A percentile compares a stretch with the other conserved stretches of the same genome.
phyloP scores from a whole-genome alignment of 2,888 invertebrate species.

The Microplitis deprimator region DNA sequence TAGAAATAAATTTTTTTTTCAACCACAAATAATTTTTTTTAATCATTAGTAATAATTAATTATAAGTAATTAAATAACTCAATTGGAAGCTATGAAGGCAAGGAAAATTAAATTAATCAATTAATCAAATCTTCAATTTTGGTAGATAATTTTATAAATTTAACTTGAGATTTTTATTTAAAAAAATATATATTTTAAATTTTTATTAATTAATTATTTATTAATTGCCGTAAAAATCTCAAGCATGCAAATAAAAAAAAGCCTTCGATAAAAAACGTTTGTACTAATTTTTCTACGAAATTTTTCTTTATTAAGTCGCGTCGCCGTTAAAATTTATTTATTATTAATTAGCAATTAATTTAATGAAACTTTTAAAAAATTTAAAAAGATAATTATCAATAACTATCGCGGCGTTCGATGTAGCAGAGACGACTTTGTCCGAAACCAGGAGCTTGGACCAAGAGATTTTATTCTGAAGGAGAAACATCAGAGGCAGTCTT shows the following conservation, averaged over 20 bases:
- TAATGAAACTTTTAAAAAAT: not conserved
- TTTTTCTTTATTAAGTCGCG: not conserved
- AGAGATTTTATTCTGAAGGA: conserved; percentile 52
- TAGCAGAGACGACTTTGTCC: too few species aligned
- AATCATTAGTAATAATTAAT: not conserved
- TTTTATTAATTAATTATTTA: not conserved
- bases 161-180: not conserved
- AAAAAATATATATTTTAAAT: not conserved
- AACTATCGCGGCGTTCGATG: not conserved
- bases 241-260: too few species aligned
- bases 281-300: not conserved
- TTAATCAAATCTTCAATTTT: not conserved
- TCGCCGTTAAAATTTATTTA: not conserved
- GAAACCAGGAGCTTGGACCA: too few species aligned
- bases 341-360: not conserved
- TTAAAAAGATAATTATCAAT: not conserved
- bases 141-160: not conserved
- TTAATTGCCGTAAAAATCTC: too few species aligned
- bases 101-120: not conserved
- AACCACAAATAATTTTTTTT: not conserved
- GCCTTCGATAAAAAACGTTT: too few species aligned
- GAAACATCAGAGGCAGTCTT: conserved; percentile 67
- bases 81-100: not conserved
- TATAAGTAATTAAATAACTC: not conserved
- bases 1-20: not conserved